These are phyloP conservation scores for Sebastes aleutianus DNA, from an alignment of 2,797 vertebrate genomes.

Conservation along the genomic window DNA sequence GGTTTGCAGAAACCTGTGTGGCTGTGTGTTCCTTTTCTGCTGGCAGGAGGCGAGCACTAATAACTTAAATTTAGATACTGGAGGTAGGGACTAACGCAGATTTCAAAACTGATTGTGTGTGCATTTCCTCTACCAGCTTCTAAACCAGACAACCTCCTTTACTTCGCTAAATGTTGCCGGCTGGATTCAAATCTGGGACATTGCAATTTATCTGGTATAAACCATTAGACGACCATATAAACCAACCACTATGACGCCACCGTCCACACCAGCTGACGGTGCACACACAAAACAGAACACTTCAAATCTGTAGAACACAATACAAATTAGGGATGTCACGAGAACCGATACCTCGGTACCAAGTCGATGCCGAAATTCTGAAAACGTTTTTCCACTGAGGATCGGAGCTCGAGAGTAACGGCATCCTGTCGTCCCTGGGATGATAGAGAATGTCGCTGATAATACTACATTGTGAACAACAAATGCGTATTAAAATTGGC, in stretches of 20 bases:
- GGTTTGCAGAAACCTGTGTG: neutral
- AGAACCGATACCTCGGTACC: neutral
- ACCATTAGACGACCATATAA: neutral
- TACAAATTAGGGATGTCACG: neutral
- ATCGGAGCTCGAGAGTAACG: too few relatives aligned
- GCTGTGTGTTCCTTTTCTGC: neutral
- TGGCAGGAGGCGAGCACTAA: constrained; percentile 13
- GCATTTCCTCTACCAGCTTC: neutral
- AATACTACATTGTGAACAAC: too few relatives aligned
- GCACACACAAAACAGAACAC: neutral
- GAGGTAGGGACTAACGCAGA: neutral
- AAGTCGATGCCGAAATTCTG: neutral
- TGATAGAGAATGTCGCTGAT: too few relatives aligned
- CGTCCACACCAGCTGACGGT: neutral
- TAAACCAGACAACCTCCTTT: neutral
- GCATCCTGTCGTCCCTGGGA: too few relatives aligned
- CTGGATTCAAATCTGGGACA: neutral
- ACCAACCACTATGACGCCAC: too few relatives aligned
- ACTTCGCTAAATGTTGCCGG: neutral
- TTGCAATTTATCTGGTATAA: neutral
- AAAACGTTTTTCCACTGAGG: neutral
- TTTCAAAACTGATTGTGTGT: neutral
- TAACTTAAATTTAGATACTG: neutral
- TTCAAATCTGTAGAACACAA: neutral
- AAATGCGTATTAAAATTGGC: too few relatives aligned